phyloP scores from a whole-genome alignment of 2,113 vertebrate genomes.

The Psephotus haematonotus region DNA sequence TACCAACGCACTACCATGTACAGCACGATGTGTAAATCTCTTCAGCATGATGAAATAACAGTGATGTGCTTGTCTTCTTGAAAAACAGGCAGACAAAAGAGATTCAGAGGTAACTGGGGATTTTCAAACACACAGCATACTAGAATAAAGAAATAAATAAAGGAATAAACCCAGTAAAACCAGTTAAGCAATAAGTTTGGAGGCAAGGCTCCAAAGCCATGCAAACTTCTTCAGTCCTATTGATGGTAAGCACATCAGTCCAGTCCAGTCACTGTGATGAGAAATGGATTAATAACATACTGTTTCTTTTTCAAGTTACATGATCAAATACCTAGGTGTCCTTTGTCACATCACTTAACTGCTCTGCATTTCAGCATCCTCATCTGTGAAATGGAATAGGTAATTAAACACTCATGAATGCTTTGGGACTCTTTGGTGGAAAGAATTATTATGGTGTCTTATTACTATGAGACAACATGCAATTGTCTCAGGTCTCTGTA shows the following conservation, averaged over 20 bases:
- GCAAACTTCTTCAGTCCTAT: not conserved
- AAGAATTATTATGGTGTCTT: conserved; percentile 70
- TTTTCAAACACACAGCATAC: not conserved
- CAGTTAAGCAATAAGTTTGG: not conserved
- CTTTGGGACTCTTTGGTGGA: conserved; percentile 64
- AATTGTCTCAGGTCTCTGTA: conserved; percentile 65
- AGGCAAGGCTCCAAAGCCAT: not conserved
- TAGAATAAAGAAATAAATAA: not conserved
- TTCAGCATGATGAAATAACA: not conserved
- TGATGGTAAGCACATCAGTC: not conserved
- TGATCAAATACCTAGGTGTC: conserved; percentile 48
- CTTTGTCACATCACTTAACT: conserved; percentile 45
- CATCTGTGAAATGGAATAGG: conserved; percentile 43
- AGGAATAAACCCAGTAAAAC: not conserved
- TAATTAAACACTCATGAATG: conserved; percentile 38
- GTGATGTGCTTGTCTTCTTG: not conserved
- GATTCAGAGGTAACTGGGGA: not conserved
- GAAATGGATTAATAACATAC: conserved; percentile 38
- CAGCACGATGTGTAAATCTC: not conserved
- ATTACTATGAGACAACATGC: conserved; percentile 61
- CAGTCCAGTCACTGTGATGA: not conserved
- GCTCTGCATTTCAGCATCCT: conserved; percentile 42
- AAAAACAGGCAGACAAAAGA: not conserved
- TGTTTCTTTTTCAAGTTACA: conserved; percentile 57
- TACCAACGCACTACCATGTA: not conserved